phyloP scores from a whole-genome alignment of 2,113 vertebrate species.

The Myrmecobius fasciatus region DNA sequence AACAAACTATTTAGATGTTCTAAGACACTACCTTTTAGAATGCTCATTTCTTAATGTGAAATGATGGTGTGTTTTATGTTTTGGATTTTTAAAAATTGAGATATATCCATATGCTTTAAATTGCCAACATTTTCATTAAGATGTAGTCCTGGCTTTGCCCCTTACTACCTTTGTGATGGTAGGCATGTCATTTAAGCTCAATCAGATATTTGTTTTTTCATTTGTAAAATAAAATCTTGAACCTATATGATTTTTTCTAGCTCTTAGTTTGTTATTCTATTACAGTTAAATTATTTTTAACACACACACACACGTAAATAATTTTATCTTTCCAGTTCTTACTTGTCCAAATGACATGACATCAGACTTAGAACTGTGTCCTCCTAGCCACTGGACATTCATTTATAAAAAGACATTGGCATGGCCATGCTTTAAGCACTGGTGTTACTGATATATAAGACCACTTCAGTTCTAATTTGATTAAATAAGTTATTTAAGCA shows the following conservation, averaged over 20 bases:
- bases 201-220: neutral
- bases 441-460: neutral
- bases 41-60: neutral
- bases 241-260: neutral
- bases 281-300: neutral
- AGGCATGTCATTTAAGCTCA: neutral
- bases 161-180: neutral
- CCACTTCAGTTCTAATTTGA: neutral
- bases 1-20: neutral
- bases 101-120: neutral
- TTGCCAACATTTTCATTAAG: neutral
- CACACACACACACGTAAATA: neutral
- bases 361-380: neutral
- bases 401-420: neutral
- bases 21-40: neutral
- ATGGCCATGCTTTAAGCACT: neutral
- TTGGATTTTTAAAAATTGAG: neutral
- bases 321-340: neutral
- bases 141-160: neutral
- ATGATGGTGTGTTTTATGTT: neutral
- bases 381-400: neutral
- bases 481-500: neutral
- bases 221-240: neutral
- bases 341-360: neutral
- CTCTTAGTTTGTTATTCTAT: neutral